A percentile compares a stretch with the other conserved stretches of the same genome.
Evolutionary conservation across 2,113 vertebrate species (phyloP).

Genomic region (Triplophysa siluroides): DNA sequence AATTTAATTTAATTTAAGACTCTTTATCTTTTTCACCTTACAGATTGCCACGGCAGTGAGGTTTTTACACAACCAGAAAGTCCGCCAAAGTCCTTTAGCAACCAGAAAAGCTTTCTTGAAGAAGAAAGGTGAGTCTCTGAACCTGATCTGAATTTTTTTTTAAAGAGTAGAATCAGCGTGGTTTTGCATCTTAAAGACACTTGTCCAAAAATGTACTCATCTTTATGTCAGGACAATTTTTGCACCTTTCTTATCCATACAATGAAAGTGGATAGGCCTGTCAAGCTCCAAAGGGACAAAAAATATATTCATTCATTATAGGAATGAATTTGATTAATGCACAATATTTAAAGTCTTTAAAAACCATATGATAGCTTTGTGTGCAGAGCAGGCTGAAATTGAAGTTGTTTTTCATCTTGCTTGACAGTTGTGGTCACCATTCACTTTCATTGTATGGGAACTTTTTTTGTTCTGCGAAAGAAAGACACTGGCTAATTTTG

Average conservation of each 20-base stretch:
- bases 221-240: neutral
- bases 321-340: no score
- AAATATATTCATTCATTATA: neutral
- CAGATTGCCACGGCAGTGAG: constrained; percentile 94
- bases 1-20: constrained; percentile 14
- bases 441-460: neutral
- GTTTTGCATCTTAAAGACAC: neutral
- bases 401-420: neutral
- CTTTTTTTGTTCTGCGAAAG: neutral
- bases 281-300: neutral
- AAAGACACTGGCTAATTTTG: neutral
- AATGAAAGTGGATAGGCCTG: neutral
- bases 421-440: neutral
- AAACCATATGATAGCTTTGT: neutral
- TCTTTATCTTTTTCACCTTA: constrained; percentile 32
- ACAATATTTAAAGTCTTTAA: neutral
- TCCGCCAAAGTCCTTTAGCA: constrained; percentile 87
- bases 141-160: neutral
- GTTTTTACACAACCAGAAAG: constrained; percentile 94
- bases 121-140: constrained; percentile 88
- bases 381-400: neutral
- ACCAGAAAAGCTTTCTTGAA: constrained; percentile 91
- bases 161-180: neutral
- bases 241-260: neutral
- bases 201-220: no score